Evolutionary conservation across 2,888 invertebrate genomes (phyloP), one percentile per base, ranked within the genome.

Genomic region (Girardia tigrina): DNA sequence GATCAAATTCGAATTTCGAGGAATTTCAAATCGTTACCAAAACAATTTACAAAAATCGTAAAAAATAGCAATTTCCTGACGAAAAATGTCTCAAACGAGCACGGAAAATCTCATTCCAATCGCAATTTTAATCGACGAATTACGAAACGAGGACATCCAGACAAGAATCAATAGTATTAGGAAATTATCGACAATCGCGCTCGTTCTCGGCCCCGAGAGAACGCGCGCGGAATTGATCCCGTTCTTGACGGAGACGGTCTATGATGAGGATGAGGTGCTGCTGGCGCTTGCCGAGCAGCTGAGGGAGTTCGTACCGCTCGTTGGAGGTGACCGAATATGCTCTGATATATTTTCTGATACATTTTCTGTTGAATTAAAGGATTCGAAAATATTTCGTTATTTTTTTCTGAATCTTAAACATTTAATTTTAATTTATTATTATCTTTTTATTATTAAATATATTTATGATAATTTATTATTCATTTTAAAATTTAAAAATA

Each of bases 221-320:
- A 98, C 98, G 29, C 86, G 91, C 78, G 89, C 90, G 74, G 98
- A 98, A 85, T 87, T 98, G 78, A 94, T 98, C 82, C 98, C 97
- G n/a, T 98, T 99, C 86, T 80, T 86, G 26, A 86, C 86, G 78
- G 98, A 99, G 85, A 97, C 98, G 0, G 97, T 99, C 82, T 99
- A 98, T 84, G 98, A 99, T 87, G 98, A 99, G 86, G 98, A 99
- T 86, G 98, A 99, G 86, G 98, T 99, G 12, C 86, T 99, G 23
- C 85, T 98, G 81, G 98, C 97, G 0, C 87, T 99, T 78, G 98
- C 98, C 26, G 97, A 98, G 85, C 98, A 99, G 85, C 87, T 99
- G 78, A 98, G 98, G 81, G 98, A 89, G 82, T 98, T 99, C 85
- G 94, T 94, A 79, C 90, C 87, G 0, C 87, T 98, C 77, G 95